Conservation (phyloP, 2,113 vertebrate genomes). For the Dicrurus megarhynchus region DNA sequence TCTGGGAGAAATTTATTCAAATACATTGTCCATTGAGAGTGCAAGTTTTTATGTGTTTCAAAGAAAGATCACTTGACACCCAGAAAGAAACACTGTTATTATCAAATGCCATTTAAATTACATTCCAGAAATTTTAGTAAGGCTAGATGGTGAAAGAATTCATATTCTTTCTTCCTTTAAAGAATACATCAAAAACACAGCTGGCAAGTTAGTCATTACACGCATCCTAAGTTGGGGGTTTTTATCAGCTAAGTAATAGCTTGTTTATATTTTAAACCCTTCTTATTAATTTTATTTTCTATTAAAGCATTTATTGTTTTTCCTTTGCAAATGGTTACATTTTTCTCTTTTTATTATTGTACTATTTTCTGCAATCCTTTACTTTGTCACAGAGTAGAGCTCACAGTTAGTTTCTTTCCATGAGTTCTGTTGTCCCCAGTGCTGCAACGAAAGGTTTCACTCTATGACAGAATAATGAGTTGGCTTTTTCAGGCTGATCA, state of each 20-base stretch:
- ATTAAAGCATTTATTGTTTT: background rate
- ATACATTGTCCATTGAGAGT: background rate
- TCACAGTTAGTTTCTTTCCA: background rate
- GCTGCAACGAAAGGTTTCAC: background rate
- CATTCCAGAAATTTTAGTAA: background rate
- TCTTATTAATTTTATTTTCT: background rate
- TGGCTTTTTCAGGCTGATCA: background rate
- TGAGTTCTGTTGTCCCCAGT: background rate
- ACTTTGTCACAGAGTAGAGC: background rate
- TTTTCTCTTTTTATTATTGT: background rate
- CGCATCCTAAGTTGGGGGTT: fast-evolving
- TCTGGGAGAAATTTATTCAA: background rate
- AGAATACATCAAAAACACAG: background rate
- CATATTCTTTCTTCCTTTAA: background rate
- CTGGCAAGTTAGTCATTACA: background rate
- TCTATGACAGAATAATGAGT: background rate
- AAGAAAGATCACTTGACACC: background rate
- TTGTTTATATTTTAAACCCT: background rate
- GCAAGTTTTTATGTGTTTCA: background rate
- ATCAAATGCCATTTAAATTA: background rate
- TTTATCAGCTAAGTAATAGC: background rate
- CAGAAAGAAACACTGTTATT: background rate
- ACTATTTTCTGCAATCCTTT: background rate
- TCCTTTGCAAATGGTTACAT: background rate
- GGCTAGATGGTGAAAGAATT: background rate